Evolutionary conservation across 1,140 invertebrate genomes (phyloP).

Genomic region (Battus philenor): DNA sequence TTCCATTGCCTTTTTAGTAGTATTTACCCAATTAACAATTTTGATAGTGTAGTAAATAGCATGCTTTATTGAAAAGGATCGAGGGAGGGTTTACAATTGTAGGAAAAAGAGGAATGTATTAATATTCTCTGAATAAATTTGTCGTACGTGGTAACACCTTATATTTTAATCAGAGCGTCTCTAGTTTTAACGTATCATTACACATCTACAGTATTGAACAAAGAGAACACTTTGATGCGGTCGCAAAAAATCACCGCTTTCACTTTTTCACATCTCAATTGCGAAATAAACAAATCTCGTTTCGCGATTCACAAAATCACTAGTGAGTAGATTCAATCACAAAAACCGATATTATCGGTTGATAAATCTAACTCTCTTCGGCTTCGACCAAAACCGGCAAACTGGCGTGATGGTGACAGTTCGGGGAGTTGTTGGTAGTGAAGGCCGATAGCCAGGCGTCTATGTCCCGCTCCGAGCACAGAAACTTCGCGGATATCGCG

Average conservation of each 20-base stretch:
- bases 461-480: slow-evolving; percentile 77
- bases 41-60: too few relatives aligned
- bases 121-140: too few relatives aligned
- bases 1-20: too few relatives aligned
- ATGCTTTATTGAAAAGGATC: too few relatives aligned
- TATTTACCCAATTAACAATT: too few relatives aligned
- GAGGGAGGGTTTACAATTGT: too few relatives aligned
- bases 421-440: slow-evolving; percentile 72
- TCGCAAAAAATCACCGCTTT: slow-evolving; percentile 60
- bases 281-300: slow-evolving; percentile 63
- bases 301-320: slow-evolving; percentile 31
- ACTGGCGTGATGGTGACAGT: slow-evolving; percentile 72
- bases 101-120: too few relatives aligned
- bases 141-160: too few relatives aligned
- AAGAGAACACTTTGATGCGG: slow-evolving; percentile 43
- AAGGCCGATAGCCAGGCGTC: slow-evolving; percentile 80
- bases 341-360: slow-evolving; percentile 29
- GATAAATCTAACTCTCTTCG: slow-evolving; percentile 72
- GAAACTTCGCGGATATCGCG: slow-evolving; percentile 77
- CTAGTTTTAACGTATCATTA: slow-evolving; percentile 1
- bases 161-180: too few relatives aligned
- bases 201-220: slow-evolving; percentile 25
- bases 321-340: slow-evolving; percentile 22
- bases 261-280: slow-evolving; percentile 66
- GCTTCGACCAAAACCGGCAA: slow-evolving; percentile 80